Evolutionary conservation across 2,888 invertebrate species (phyloP).

Genomic region (Ochropleura leucogaster): DNA sequence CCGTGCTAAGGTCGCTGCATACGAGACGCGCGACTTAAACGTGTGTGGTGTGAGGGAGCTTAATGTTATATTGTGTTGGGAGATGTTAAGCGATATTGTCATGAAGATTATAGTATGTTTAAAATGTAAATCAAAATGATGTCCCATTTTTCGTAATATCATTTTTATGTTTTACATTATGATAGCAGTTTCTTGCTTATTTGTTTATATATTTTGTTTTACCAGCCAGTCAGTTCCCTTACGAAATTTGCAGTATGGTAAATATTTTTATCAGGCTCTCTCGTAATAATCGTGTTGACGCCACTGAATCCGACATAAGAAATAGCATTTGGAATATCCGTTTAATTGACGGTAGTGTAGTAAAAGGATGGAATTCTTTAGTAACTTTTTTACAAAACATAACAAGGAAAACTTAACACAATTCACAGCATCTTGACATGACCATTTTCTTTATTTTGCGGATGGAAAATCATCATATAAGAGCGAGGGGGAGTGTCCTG

Average conservation of each 20-base stretch:
- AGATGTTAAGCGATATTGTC: conserved; percentile 20
- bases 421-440: background rate
- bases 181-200: background rate
- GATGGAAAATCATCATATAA: no score
- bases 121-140: background rate
- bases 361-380: background rate
- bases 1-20: conserved; percentile 54
- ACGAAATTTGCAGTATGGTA: background rate
- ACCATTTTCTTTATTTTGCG: no score
- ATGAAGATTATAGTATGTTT: background rate
- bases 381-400: background rate
- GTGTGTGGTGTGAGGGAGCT: conserved; percentile 17
- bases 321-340: background rate
- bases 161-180: background rate
- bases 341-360: conserved; percentile 1
- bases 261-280: background rate
- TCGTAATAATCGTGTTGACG: conserved; percentile 3
- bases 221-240: background rate
- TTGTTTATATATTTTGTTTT: no score
- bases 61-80: conserved; percentile 15
- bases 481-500: no score
- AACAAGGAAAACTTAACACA: background rate
- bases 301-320: background rate
- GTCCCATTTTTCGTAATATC: background rate
- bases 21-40: conserved; percentile 42